Base-by-base conservation (phyloP, 2,797 vertebrate genomes). In the Neopelma chrysocephalum region DNA sequence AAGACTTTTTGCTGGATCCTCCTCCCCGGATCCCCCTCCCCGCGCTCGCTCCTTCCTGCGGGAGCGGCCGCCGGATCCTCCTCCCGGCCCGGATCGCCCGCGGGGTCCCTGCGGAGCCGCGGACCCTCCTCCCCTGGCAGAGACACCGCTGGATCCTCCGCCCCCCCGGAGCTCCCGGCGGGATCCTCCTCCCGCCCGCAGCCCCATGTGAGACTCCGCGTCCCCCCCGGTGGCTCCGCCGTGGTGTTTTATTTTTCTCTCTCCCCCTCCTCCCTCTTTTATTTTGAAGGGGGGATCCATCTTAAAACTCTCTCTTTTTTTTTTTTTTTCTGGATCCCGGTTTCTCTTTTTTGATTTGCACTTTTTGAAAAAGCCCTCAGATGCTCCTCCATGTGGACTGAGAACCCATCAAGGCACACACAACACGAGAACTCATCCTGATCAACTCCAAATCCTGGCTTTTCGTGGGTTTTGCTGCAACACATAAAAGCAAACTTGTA, bases 331-430 rank as follows among this genome's bases (percentile, higher is more conserved):
- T 88, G 96, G 89, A 76, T 87, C 87, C 92, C 71, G 0, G n/a
- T 94, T 94, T 94, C 81, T 94, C 73, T 29, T 47, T 47, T 93
- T 97, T 97, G 65, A 96, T 96, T 97, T 97, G 96, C 96, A 97
- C 96, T 97, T 97, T 97, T 90, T 12, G 70, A 94, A 81, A 83
- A 45, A 26, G 71, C 81, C 77, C 92, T 94, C 96, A 61, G 89
- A 96, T 95, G 96, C 86, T 90, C 64, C 94, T 96, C 92, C 95
- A 89, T 92, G 93, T 93, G 94, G 96, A 97, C 96, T 96, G 97
- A 97, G 93, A 96, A 77, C 70, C 81, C 93, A 54, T 94, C 95
- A 42, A 88, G 94, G 29, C 87, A 90, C 81, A 88, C 91, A 89
- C 90, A 51, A 85, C 90, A 60, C 87, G 40, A 86, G 78, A 87